Conservation (phyloP, 2,113 vertebrate species). For the Oncorhynchus clarkii region DNA sequence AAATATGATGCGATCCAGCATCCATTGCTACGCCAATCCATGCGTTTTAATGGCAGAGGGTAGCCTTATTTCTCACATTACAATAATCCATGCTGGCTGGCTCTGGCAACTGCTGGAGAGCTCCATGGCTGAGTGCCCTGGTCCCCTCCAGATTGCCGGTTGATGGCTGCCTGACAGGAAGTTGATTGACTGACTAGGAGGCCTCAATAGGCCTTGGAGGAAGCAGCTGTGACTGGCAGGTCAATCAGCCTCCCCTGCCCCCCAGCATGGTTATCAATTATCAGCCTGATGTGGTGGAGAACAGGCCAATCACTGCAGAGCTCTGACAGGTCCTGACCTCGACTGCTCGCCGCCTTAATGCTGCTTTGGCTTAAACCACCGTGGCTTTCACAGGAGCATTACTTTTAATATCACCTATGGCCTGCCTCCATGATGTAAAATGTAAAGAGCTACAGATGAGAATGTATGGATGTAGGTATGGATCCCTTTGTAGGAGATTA, state of each 20-base stretch:
- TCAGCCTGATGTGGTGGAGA: slow-evolving; percentile 41
- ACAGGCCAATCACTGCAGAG: slow-evolving; percentile 26
- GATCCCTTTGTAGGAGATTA: neutral
- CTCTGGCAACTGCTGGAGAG: slow-evolving; percentile 52
- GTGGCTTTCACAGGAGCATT: neutral
- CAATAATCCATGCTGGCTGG: slow-evolving; percentile 3
- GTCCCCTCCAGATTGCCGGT: slow-evolving; percentile 56
- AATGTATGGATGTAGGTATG: neutral
- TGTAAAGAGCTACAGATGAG: neutral
- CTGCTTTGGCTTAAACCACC: neutral
- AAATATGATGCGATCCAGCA: neutral
- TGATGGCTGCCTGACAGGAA: slow-evolving; percentile 69
- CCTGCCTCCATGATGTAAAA: neutral
- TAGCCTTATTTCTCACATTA: neutral
- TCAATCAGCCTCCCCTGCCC: slow-evolving; percentile 64
- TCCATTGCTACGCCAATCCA: neutral
- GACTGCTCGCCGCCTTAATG: neutral
- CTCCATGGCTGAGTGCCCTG: slow-evolving; percentile 47
- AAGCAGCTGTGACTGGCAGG: slow-evolving; percentile 67
- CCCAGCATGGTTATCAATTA: slow-evolving; percentile 67
- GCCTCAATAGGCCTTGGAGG: slow-evolving; percentile 47
- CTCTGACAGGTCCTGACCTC: slow-evolving; percentile 58
- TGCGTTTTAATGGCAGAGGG: neutral
- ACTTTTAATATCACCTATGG: neutral
- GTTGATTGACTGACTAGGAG: slow-evolving; percentile 69